phyloP scores from a whole-genome alignment of 2,113 vertebrate species.

The Amia ocellicauda region DNA sequence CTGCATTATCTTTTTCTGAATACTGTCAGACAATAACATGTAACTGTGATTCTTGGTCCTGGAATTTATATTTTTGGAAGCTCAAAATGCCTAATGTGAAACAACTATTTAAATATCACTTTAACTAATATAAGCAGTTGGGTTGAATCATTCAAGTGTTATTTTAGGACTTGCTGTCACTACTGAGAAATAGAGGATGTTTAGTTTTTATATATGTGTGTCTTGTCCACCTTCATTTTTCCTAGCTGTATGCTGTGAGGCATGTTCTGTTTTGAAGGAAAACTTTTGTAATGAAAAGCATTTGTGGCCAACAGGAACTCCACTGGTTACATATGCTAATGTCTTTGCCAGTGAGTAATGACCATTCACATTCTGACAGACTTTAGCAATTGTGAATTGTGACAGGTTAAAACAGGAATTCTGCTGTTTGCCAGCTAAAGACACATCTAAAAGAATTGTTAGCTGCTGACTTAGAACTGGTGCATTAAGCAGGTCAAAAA shows the following conservation, averaged over 20 bases:
- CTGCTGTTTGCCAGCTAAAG: background rate
- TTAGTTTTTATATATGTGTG: too few relatives aligned
- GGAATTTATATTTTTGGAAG: too few relatives aligned
- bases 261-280: too few relatives aligned
- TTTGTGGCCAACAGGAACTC: background rate
- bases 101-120: too few relatives aligned
- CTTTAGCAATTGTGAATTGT: background rate
- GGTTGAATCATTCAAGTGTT: too few relatives aligned
- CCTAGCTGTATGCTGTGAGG: too few relatives aligned
- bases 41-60: background rate
- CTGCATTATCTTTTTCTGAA: too few relatives aligned
- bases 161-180: too few relatives aligned
- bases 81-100: too few relatives aligned
- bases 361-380: background rate
- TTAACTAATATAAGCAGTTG: too few relatives aligned
- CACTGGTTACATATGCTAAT: background rate
- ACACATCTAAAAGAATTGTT: background rate
- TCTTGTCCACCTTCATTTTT: too few relatives aligned
- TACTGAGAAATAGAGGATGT: too few relatives aligned
- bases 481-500: background rate
- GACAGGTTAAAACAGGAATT: background rate
- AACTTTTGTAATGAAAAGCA: background rate
- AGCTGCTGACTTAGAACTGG: background rate
- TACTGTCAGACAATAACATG: constrained; percentile 3
- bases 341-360: background rate